phyloP scores from a whole-genome alignment of 2,113 vertebrate genomes.

The Toxostoma redivivum region DNA sequence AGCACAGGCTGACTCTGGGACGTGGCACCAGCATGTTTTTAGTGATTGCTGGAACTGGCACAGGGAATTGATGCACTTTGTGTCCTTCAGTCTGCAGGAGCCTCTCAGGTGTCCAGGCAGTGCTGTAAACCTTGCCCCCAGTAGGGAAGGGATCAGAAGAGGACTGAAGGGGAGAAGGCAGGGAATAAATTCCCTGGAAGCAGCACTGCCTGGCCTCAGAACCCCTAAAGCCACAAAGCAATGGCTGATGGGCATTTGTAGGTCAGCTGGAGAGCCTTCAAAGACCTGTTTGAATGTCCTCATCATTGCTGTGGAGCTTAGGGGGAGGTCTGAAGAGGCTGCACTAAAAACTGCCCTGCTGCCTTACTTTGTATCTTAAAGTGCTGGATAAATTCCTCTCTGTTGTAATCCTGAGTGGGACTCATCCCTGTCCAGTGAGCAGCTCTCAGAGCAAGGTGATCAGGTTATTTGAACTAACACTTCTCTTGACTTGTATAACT shows the following conservation, averaged over 20 bases:
- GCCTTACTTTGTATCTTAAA: neutral
- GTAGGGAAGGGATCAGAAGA: neutral
- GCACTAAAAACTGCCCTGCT: neutral
- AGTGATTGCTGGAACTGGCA: neutral
- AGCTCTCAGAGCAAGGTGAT: neutral
- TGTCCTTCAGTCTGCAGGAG: neutral
- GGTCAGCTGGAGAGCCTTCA: neutral
- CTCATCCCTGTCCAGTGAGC: neutral
- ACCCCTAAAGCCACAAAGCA: neutral
- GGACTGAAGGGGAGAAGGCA: neutral
- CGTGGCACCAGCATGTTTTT: neutral
- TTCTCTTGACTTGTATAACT: neutral
- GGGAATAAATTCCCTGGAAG: neutral
- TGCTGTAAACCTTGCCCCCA: neutral
- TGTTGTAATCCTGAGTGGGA: neutral
- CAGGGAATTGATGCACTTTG: neutral
- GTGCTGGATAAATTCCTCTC: neutral
- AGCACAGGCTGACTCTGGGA: neutral
- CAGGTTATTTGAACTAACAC: neutral
- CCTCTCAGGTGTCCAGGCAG: neutral
- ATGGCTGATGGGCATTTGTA: neutral
- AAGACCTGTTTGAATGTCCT: neutral
- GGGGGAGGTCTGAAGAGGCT: neutral
- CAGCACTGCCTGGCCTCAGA: neutral
- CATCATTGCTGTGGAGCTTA: rapidly evolving